phyloP scores from a whole-genome alignment of 1,140 invertebrate genomes.

The Zophobas atratus region DNA sequence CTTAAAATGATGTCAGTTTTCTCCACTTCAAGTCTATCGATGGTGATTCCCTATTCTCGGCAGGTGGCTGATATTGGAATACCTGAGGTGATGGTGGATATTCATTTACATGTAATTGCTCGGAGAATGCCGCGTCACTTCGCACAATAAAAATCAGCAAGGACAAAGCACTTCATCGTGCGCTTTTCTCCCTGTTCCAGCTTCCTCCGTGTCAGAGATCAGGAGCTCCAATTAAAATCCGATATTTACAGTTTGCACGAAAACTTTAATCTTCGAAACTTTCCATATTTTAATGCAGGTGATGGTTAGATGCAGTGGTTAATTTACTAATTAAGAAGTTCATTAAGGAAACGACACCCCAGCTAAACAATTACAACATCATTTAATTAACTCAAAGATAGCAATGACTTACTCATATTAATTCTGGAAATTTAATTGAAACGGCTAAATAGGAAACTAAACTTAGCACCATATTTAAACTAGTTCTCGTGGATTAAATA shows the following conservation, averaged over 20 bases:
- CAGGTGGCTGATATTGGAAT: conserved; percentile 64
- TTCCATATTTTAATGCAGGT: not conserved
- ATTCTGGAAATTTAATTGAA: conserved; percentile 42
- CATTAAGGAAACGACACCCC: conserved; percentile 36
- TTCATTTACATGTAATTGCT: conserved; percentile 67
- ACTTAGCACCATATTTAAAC: conserved; percentile 1
- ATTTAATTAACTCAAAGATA: conserved; percentile 46
- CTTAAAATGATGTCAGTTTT: conserved; percentile 27
- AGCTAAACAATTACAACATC: conserved; percentile 45
- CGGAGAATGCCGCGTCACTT: conserved; percentile 51
- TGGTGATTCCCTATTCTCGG: conserved; percentile 57
- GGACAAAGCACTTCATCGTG: conserved; percentile 46
- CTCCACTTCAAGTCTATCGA: conserved; percentile 33
- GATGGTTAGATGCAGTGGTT: conserved; percentile 22
- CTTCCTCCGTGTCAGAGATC: conserved; percentile 19
- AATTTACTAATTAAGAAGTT: conserved; percentile 46
- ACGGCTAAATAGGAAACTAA: conserved; percentile 24
- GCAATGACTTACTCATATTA: conserved; percentile 46
- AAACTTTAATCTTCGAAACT: not conserved
- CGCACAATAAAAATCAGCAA: conserved; percentile 54
- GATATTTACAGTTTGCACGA: not conserved
- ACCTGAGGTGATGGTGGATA: conserved; percentile 62
- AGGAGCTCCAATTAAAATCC: conserved; percentile 27
- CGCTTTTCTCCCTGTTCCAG: conserved; percentile 37
- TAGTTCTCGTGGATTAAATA: not conserved